phyloP scores from a whole-genome alignment of 2,113 vertebrate species.

The Merops nubicus region DNA sequence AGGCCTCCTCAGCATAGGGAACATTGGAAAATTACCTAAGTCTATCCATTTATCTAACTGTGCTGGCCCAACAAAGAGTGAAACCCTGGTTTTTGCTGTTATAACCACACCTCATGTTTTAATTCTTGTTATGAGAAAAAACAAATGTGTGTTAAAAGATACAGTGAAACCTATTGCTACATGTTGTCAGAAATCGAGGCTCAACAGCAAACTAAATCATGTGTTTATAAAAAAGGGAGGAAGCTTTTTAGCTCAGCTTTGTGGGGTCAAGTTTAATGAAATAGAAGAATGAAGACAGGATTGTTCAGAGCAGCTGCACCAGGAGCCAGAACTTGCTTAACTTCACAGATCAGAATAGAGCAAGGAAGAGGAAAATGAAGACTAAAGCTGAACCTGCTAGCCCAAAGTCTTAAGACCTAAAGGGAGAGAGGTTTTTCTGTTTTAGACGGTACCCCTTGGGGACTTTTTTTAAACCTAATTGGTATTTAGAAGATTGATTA shows the following conservation, averaged over 20 bases:
- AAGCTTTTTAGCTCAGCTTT: neutral
- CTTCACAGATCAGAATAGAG: neutral
- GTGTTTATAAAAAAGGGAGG: neutral
- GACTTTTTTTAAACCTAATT: neutral
- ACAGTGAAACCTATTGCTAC: neutral
- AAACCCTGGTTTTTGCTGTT: neutral
- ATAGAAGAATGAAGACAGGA: neutral
- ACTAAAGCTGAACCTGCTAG: neutral
- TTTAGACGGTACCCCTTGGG: neutral
- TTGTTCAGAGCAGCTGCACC: neutral
- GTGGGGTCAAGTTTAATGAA: neutral
- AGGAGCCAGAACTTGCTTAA: neutral
- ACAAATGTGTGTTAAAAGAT: neutral
- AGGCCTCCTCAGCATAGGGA: neutral
- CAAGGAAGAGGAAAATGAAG: neutral
- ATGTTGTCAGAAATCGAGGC: neutral
- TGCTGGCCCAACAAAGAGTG: neutral
- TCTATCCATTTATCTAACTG: neutral
- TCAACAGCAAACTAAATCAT: neutral
- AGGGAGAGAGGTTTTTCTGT: neutral
- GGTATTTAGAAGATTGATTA: constrained; percentile 47
- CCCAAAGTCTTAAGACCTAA: neutral
- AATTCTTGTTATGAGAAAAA: neutral
- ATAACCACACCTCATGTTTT: neutral
- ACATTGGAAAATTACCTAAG: neutral